Conservation (phyloP, 2,113 vertebrate species). For the Salvelinus sp. region DNA sequence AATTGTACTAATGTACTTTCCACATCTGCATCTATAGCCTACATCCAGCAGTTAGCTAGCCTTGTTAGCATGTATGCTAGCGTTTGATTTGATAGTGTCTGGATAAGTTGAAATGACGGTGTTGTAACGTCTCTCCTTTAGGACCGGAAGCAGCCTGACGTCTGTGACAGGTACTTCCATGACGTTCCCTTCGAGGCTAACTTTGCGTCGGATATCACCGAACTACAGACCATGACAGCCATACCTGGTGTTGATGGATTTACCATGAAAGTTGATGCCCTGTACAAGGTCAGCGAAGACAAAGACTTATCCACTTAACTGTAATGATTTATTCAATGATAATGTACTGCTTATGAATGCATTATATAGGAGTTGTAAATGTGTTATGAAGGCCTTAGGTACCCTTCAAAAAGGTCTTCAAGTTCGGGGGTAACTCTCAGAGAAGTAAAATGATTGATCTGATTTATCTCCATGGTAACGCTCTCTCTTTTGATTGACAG, state of each 20-base stretch:
- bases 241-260: constrained; percentile 96
- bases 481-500: constrained; percentile 59
- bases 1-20: neutral
- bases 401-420: neutral
- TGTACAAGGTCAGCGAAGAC: constrained; percentile 84
- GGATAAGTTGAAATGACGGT: neutral
- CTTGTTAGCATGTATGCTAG: neutral
- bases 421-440: neutral
- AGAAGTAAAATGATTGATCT: neutral
- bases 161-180: constrained; percentile 88
- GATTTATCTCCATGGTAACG: constrained; percentile 58
- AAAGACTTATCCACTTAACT: neutral
- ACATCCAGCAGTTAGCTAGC: neutral
- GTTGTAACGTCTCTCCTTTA: constrained; percentile 46
- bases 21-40: neutral
- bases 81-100: neutral
- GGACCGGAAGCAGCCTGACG: constrained; percentile 94
- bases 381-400: too few species aligned
- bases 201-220: constrained; percentile 84
- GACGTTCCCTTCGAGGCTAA: constrained; percentile 94
- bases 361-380: too few species aligned
- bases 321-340: too few species aligned
- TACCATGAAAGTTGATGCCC: constrained; percentile 93
- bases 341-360: neutral
- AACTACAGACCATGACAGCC: constrained; percentile 80